These are phyloP conservation scores for Hydrophis major DNA, from an alignment of 2,797 vertebrate genomes.

Conservation along the genomic window DNA sequence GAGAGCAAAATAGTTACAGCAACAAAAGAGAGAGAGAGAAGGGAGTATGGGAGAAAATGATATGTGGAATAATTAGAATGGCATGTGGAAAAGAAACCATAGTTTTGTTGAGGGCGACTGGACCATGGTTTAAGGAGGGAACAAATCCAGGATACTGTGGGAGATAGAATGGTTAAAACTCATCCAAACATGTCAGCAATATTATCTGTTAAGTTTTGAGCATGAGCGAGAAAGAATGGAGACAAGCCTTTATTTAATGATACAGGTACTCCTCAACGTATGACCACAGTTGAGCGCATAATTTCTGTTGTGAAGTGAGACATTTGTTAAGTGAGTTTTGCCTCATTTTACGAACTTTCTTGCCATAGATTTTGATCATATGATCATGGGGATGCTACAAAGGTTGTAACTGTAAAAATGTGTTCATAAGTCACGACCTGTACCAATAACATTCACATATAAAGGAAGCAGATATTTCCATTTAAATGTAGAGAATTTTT, in stretches of 20 bases:
- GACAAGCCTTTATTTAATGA: conserved; percentile 1
- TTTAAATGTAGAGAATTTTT: conserved; percentile 27
- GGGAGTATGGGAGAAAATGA: background rate
- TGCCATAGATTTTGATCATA: too few relatives aligned
- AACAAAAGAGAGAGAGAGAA: background rate
- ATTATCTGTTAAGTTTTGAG: too few relatives aligned
- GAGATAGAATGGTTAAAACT: background rate
- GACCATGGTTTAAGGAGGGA: background rate
- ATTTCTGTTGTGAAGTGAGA: too few relatives aligned
- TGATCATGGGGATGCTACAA: too few relatives aligned
- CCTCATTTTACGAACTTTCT: too few relatives aligned
- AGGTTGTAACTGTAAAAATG: too few relatives aligned
- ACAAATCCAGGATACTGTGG: background rate
- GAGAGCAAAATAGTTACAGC: background rate
- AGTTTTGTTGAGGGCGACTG: background rate
- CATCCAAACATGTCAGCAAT: background rate
- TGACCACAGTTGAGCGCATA: too few relatives aligned
- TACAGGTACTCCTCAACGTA: too few relatives aligned
- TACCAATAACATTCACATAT: conserved; percentile 22
- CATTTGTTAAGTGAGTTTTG: too few relatives aligned
- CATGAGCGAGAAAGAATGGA: too few relatives aligned
- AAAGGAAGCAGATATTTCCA: conserved; percentile 15
- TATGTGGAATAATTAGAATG: too few relatives aligned
- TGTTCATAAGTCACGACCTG: too few relatives aligned
- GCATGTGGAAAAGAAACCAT: background rate